Percentiles rank a stretch among this genome's conserved stretches.
Conservation (phyloP, 2,113 vertebrate genomes). For the Vombatus ursinus region DNA sequence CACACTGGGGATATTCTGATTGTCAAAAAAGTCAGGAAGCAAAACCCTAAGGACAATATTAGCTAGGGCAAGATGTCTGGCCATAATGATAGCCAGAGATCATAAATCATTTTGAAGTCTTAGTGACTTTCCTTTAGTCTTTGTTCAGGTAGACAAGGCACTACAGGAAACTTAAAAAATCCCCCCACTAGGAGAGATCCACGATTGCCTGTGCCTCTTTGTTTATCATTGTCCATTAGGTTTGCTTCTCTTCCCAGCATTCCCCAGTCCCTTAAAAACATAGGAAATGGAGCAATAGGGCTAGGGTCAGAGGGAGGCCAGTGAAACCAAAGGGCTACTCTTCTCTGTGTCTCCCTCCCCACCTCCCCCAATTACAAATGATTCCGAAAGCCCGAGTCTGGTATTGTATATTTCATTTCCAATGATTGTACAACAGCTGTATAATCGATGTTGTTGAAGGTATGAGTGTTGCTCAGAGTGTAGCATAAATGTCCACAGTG, state of each 20-base stretch:
- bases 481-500: slow-evolving; percentile 85
- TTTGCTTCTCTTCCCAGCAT: not conserved
- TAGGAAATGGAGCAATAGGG: slow-evolving; percentile 32
- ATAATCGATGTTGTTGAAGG: slow-evolving; percentile 87
- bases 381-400: slow-evolving; percentile 75
- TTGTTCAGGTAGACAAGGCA: not conserved
- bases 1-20: not conserved
- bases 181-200: not conserved
- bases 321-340: slow-evolving; percentile 41
- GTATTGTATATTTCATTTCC: slow-evolving; percentile 83
- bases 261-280: not conserved
- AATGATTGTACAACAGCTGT: slow-evolving; percentile 87
- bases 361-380: slow-evolving; percentile 74
- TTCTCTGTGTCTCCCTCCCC: slow-evolving; percentile 38
- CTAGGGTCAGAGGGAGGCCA: slow-evolving; percentile 49
- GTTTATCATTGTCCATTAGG: not conserved
- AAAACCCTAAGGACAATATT: not conserved
- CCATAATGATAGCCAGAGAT: not conserved
- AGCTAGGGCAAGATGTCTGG: not conserved
- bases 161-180: not conserved
- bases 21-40: not conserved
- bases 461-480: slow-evolving; percentile 84
- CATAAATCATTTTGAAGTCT: not conserved
- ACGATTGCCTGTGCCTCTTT: not conserved
- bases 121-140: not conserved